Evolutionary conservation across 1,140 invertebrate species (phyloP).

Genomic region (Patella vulgata): DNA sequence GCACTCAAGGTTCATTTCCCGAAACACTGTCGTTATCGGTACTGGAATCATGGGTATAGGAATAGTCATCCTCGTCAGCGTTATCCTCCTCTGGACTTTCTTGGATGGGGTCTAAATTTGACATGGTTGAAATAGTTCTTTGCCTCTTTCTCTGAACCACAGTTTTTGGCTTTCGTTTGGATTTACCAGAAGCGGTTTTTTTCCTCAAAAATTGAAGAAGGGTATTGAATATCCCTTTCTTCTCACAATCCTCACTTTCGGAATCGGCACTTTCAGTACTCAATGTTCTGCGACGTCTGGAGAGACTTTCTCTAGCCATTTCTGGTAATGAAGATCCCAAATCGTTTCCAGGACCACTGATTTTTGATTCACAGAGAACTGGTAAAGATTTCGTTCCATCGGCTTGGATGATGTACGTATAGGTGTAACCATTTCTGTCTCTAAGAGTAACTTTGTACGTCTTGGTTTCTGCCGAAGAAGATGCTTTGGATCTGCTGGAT

Average conservation of each 20-base stretch:
- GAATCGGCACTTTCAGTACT: not conserved
- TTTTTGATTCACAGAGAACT: constrained; percentile 49
- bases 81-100: constrained; percentile 57
- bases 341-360: constrained; percentile 27
- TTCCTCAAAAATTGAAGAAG: constrained; percentile 53
- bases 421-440: constrained; percentile 56
- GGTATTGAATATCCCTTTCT: constrained; percentile 56
- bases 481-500: constrained; percentile 32
- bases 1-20: no score
- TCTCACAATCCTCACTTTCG: constrained; percentile 40
- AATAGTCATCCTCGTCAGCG: constrained; percentile 49
- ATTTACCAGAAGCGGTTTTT: constrained; percentile 50
- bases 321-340: not conserved
- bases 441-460: constrained; percentile 57
- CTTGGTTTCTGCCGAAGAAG: constrained; percentile 35
- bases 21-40: constrained; percentile 26
- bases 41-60: constrained; percentile 49
- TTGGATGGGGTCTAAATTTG: constrained; percentile 60
- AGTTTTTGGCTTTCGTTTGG: constrained; percentile 55
- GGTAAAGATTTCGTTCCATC: constrained; percentile 56
- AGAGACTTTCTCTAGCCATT: no score
- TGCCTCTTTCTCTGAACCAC: constrained; percentile 54
- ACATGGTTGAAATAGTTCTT: constrained; percentile 60
- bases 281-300: constrained; percentile 10
- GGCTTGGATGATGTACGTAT: constrained; percentile 58